Evolutionary conservation across 2,113 vertebrate genomes (phyloP), one percentile per base, ranked within the genome.

Genomic region (Megaptera novaeangliae): DNA sequence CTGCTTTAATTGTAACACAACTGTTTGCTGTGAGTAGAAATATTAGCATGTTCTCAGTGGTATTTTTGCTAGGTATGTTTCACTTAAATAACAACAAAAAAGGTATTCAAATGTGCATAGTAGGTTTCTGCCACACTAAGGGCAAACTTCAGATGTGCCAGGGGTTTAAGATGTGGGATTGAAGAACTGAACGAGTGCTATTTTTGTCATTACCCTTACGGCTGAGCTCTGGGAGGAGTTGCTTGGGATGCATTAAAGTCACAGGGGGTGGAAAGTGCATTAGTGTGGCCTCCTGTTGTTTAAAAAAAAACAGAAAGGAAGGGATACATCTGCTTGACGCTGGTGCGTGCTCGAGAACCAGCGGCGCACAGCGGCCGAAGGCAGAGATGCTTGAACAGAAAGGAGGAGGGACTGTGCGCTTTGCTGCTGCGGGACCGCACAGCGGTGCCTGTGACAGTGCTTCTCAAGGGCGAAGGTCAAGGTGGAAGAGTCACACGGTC

Each of bases 221-320:
- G 68, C 5, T 52, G 55, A 39, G 49, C 41, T 88, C 68, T n/a
- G 25, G 52, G 84, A 64, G 88, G 69, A 85, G 7, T 69, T 46
- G 77, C 63, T 80, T 34, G 8, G 69, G 49, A 55, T 46, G 44
- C 49, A 66, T 75, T 92, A 88, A 95, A 88, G 88, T 81, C 95
- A 71, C 64, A 66, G 95, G 36, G 52, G 80, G 81, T 77, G n/a
- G 81, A 63, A 71, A 88, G n/a, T 36, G 21, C 78, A 36, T 90
- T 78, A 14, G 68, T 27, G 41, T 44, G 17, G 20, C 55, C 81
- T 87, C 84, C 44, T 86, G 12, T 21, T 87, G 82, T 78, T 90
- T 92, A n/a, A 66, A 63, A 57, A 6, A 34, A 71, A 29, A 31
- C 25, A 39, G 39, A 25, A 14, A 31, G 36, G 36, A 34, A 55